Conservation (phyloP, 1,140 invertebrate species). For the Lepidostoma basale region DNA sequence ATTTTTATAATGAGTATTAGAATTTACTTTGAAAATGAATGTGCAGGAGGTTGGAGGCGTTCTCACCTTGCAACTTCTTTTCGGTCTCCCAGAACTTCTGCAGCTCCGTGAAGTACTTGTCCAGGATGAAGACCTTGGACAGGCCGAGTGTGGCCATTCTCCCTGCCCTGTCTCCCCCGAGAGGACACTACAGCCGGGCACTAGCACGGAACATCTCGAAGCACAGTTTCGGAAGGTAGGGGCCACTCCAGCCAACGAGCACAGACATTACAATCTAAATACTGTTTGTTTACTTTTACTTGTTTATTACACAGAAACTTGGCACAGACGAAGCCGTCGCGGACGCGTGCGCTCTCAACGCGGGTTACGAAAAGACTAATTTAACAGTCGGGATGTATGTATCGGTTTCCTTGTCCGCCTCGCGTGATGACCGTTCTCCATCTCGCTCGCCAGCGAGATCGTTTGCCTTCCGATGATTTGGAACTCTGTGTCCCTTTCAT, state of each 20-base stretch:
- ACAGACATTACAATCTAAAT: constrained; percentile 4
- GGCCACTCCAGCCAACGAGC: background rate
- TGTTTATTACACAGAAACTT: background rate
- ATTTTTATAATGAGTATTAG: too few species aligned
- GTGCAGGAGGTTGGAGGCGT: background rate
- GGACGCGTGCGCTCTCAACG: background rate
- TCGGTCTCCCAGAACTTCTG: constrained; percentile 97
- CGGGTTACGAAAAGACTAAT: constrained; percentile 13
- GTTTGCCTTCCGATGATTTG: constrained; percentile 1
- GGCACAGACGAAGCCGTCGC: background rate
- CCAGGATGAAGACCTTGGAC: constrained; percentile 95
- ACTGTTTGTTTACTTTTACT: constrained; percentile 18
- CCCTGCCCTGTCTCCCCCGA: constrained; percentile 2
- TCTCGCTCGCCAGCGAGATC: constrained; percentile 9
- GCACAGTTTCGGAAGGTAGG: background rate
- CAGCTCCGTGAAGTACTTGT: constrained; percentile 95
- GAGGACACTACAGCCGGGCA: background rate
- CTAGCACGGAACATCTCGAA: background rate
- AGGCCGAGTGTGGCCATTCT: constrained; percentile 88
- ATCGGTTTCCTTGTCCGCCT: background rate
- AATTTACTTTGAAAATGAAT: too few species aligned
- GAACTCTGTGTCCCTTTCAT: background rate
- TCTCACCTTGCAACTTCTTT: constrained; percentile 92
- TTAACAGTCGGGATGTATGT: constrained; percentile 1
- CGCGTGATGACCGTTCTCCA: background rate